Base-by-base conservation (phyloP, 2,797 vertebrate genomes). In the Mormyrus hasselquistii region DNA sequence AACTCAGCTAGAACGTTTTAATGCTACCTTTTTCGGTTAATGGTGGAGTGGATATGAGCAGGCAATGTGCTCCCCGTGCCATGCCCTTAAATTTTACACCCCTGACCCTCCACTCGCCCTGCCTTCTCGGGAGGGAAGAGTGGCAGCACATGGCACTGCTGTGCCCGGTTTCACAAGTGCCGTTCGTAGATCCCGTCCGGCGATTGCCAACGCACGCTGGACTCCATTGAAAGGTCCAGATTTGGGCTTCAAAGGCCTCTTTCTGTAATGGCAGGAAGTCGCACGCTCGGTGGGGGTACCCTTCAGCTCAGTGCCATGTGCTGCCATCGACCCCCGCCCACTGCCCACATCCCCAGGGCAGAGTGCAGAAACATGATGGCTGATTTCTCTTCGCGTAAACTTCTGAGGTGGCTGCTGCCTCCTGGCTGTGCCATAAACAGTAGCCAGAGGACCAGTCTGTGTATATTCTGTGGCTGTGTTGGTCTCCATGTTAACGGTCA, bases 241-340 rank as follows among this genome's bases (percentile, higher is more conserved):
- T 90, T 88, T 90, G 41, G 88, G 89, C 91, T 92, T 92, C 91
- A 93, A 92, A 90, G 91, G 87, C 88, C 88, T 59, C 62, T 53
- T n/a, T 79, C 25, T 22, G 34, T 47, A 90, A 84, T 29, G 73
- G 52, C 76, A 88, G 79, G 87, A 86, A 92, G 87, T 88, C 88
- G 87, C 90, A 55, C 86, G 90, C 73, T 89, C 73, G 89, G 89
- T 47, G 47, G 89, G 90, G 88, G 89, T 89, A 91, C 91, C 90
- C 49, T 88, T 88, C 69, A 44, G 88, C 90, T 76, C 59, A 88
- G n/a, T 3, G 47, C 79, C 38, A 76, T 25, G 16, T 22, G 73
- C 88, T 55, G 82, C 10, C 29, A 57, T 50, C n/a, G 12, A 14
- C n/a, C 49, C 29, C 69, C 69, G 29, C 29, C 69, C 69, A 6